These are phyloP conservation scores for Mola mola DNA, from an alignment of 2,113 vertebrate species.

Conservation along the genomic window DNA sequence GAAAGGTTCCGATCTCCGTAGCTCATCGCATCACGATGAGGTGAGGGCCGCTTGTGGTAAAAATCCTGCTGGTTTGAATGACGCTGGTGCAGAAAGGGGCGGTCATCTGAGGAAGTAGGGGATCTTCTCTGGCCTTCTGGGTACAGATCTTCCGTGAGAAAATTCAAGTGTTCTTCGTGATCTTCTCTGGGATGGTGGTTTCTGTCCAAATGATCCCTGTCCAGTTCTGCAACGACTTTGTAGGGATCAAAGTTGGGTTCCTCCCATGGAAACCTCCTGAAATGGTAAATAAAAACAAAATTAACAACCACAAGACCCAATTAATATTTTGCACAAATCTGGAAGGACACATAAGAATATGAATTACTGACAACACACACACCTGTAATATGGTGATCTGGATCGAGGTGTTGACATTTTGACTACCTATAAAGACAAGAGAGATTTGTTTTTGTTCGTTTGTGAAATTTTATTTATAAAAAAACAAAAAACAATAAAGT, in stretches of 20 bases:
- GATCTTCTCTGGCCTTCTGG: constrained; percentile 53
- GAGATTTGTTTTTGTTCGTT: no score
- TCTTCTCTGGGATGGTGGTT: constrained; percentile 28
- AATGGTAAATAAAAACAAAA: constrained; percentile 2
- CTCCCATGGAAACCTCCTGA: constrained; percentile 68
- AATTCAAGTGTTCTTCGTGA: constrained; percentile 47
- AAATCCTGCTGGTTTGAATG: constrained; percentile 37
- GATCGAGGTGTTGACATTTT: constrained; percentile 77
- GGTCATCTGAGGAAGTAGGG: constrained; percentile 19
- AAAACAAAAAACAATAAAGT: no score
- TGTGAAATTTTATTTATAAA: not conserved
- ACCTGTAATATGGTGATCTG: constrained; percentile 75
- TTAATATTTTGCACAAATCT: not conserved
- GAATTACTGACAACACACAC: not conserved
- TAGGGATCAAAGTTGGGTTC: constrained; percentile 59
- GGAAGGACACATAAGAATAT: not conserved
- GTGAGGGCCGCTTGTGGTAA: constrained; percentile 5
- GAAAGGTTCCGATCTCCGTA: constrained; percentile 33
- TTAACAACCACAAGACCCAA: not conserved
- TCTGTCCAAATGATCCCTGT: constrained; percentile 26
- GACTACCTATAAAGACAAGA: constrained; percentile 54
- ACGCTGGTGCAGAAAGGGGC: constrained; percentile 17
- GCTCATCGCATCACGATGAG: not conserved
- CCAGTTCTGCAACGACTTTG: constrained; percentile 42
- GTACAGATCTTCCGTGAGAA: constrained; percentile 46